A percentile compares a stretch with the other conserved stretches of the same genome.
phyloP scores from a whole-genome alignment of 2,113 vertebrate species.

The Hassar affinis region DNA sequence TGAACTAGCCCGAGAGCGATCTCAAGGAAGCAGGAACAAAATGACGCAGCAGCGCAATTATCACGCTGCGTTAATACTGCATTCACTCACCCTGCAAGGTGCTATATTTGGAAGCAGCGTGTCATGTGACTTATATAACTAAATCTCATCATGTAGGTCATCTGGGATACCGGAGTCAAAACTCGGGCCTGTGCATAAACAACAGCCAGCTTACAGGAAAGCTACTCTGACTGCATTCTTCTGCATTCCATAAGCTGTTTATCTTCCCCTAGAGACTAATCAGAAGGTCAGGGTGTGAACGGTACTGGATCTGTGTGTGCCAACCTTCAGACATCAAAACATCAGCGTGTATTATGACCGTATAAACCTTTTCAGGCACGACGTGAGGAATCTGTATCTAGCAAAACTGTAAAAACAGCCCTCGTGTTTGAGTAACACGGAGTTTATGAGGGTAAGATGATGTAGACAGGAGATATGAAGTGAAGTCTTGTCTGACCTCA shows the following conservation, averaged over 20 bases:
- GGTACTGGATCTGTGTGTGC: not conserved
- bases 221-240: not conserved
- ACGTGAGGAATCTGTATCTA: not conserved
- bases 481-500: no score
- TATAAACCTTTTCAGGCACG: not conserved
- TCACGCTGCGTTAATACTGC: not conserved
- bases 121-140: conserved; percentile 5
- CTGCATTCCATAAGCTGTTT: not conserved
- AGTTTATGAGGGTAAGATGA: not conserved
- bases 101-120: conserved; percentile 22
- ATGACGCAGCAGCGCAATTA: not conserved
- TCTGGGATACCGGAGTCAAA: conserved; percentile 1
- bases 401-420: not conserved
- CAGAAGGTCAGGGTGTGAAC: not conserved
- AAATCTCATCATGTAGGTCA: conserved; percentile 26
- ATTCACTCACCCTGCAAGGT: not conserved
- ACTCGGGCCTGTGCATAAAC: not conserved
- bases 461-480: not conserved
- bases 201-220: not conserved
- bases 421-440: not conserved
- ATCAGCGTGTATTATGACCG: not conserved
- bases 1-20: not conserved
- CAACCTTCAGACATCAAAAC: not conserved
- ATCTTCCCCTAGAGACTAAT: not conserved
- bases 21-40: not conserved